Base-by-base conservation (phyloP, 2,888 invertebrate genomes). In the Sinentomon sp. region DNA sequence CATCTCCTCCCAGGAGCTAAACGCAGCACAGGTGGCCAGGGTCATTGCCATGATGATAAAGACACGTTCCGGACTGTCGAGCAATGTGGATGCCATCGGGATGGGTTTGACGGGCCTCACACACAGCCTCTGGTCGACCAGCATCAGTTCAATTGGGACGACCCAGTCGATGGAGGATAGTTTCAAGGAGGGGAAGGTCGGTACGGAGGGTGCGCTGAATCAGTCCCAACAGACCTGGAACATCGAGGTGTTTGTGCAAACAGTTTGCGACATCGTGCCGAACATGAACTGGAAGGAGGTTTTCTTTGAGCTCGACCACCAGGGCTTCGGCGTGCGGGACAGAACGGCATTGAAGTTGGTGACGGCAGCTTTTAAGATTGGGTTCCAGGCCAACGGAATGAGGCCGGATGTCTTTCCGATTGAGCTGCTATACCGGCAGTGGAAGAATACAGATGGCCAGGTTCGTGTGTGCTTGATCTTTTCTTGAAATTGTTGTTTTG, bases 251-350 rank as follows among this genome's bases (percentile, higher is more conserved):
- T 87, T 92, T 50, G 74, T 87, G 24, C 77, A 80, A 51, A 71
- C 78, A n/a, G 56, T 87, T 17, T 80, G 82, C 52, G 87, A 89
- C 51, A 58, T 80, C 41, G 74, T 53, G 37, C 70, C 80, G 2
- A 74, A 68, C 47, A 55, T 92, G 37, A 72, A 73, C 45, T 92
- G 92, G 89, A 75, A 74, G 48, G 87, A 85, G 48, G 82, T 94
- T 1, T 72, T 89, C 41, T 56, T 68, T 38, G 82, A 85, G 54
- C 56, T 94, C 23, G 94, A 97, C 51, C 78, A 89, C 53, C 63
- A 71, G 3, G 82, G 82, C 44, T 92, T 94, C 49, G 53, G 73
- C 17, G 63, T 87, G 6, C 77, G 80, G 46, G 85, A 85, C 52
- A 65, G 85, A 43, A 68, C 70, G 48, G 80, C 82, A 3, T 59